Base-by-base conservation (phyloP, 92 coral and sea anemone genomes). In the Meandrina meandrites region DNA sequence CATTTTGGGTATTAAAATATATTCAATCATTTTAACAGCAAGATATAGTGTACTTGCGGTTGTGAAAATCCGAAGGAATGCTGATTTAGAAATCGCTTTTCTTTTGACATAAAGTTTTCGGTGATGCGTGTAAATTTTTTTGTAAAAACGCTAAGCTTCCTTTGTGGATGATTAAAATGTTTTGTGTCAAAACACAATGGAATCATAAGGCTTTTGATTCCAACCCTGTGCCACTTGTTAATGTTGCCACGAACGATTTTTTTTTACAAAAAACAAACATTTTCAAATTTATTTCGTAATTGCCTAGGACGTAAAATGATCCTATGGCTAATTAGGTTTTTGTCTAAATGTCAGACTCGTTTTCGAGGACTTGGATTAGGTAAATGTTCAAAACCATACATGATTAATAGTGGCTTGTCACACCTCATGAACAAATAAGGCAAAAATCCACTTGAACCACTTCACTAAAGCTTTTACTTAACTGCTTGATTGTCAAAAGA, bases 111-210 rank as follows among this genome's bases (percentile, higher is more conserved):
- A 85, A 77, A 76, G 75, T 75, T 62, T 32, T 48, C 82, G 76
- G 24, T 47, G 83, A 60, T 47, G 83, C 83, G 77, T 85, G 17
- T 76, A 85, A 64, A 48, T 62, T 42, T 68, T n/a, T 60, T 84
- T 75, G 81, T 75, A 14, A 37, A 47, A 35, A 75, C 24, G 53
- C 86, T 3, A 74, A 84, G 56, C 70, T n/a, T 81, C 54, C 13
- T 67, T 13, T 66, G 68, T 50, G 79, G 66, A 73, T 11, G 4
- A 28, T 70, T 50, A 24, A 74, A 83, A 56, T 35, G 53, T 42
- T 40, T 85, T 76, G 30, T 28, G 48, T 5, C 51, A 15, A 4
- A 85, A 85, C 60, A 78, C 76, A 84, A 73, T 72, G 54, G 34
- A 68, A 9, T 70, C 66, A 24, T 40, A 66, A 48, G 47, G 60